phyloP scores from a whole-genome alignment of 2,797 vertebrate genomes.

The Neomorphus geoffroyi region DNA sequence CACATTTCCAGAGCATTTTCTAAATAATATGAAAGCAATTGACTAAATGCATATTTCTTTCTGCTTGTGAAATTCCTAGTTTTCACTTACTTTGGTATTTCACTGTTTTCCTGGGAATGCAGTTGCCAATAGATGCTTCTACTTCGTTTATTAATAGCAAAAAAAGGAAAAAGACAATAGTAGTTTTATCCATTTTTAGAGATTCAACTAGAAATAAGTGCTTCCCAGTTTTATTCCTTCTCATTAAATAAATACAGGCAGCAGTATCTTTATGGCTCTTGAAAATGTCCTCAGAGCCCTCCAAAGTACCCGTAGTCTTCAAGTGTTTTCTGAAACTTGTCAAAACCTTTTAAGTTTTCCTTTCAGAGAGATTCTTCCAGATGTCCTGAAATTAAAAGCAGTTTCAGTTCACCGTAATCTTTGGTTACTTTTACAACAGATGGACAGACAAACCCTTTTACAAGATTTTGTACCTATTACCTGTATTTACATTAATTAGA shows the following conservation, averaged over 20 bases:
- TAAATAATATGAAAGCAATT: background rate
- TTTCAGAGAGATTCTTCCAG: background rate
- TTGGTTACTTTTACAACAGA: background rate
- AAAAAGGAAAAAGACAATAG: background rate
- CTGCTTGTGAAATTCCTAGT: background rate
- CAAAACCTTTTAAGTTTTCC: background rate
- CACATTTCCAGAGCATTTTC: background rate
- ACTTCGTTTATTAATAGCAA: background rate
- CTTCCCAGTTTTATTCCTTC: background rate
- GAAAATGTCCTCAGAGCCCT: background rate
- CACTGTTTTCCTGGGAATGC: conserved; percentile 77
- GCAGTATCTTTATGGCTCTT: background rate
- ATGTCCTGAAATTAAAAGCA: background rate
- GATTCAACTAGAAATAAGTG: background rate
- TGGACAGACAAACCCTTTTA: background rate
- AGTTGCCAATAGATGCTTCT: background rate
- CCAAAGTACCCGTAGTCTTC: background rate
- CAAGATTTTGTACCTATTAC: background rate
- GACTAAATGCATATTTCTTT: background rate
- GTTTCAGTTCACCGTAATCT: background rate
- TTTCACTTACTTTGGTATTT: conserved; percentile 73
- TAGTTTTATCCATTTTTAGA: background rate
- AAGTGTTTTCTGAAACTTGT: background rate
- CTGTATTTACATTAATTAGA: background rate
- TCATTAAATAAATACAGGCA: background rate